phyloP scores from a whole-genome alignment of 2,888 invertebrate species.

The Lamellibrachia columna region DNA sequence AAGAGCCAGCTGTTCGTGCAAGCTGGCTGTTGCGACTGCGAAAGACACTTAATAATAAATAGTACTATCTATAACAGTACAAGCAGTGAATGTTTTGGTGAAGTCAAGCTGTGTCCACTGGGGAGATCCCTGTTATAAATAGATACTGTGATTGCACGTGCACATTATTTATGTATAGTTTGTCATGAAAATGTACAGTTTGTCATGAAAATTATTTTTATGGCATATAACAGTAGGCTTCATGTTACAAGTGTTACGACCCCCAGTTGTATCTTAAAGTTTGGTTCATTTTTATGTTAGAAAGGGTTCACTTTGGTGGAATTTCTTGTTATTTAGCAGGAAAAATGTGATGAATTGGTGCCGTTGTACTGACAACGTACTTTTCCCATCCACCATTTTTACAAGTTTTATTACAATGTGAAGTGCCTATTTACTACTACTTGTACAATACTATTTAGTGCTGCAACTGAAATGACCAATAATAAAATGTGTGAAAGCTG shows the following conservation, averaged over 20 bases:
- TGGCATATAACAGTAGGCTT: background rate
- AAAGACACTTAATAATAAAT: no score
- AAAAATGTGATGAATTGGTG: no score
- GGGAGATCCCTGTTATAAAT: no score
- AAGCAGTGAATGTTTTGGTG: no score
- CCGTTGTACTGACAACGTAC: no score
- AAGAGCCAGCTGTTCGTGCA: no score
- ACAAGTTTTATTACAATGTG: background rate
- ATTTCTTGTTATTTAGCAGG: background rate
- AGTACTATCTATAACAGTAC: no score
- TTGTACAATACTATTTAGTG: background rate
- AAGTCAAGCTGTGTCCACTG: no score
- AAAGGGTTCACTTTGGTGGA: background rate
- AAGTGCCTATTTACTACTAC: background rate
- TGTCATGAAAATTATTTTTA: background rate
- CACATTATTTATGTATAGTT: no score
- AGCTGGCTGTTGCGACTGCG: no score
- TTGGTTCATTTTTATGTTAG: background rate
- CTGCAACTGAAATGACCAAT: constrained; percentile 3
- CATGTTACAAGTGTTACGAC: background rate
- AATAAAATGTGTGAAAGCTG: background rate
- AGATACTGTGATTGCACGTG: no score
- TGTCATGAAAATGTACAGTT: background rate
- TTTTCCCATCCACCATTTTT: background rate
- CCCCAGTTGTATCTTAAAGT: background rate